These are phyloP conservation scores for Nephila pilipes DNA, from an alignment of 1,140 invertebrate genomes.

Conservation along the genomic window DNA sequence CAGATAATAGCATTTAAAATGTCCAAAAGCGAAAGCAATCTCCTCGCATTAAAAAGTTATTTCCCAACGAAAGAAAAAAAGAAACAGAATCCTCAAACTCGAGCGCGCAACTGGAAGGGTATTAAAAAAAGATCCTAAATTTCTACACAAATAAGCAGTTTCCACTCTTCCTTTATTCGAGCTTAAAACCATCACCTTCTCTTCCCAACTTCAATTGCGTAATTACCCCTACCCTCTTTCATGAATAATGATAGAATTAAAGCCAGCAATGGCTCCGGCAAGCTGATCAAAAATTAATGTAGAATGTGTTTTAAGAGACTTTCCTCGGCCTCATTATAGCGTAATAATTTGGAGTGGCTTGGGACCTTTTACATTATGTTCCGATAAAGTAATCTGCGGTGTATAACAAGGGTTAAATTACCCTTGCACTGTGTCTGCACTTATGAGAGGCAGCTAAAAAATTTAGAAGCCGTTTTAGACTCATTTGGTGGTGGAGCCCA, in stretches of 20 bases:
- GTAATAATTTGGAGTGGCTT: slow-evolving; percentile 54
- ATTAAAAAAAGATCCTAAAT: background rate
- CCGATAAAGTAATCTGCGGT: slow-evolving; percentile 29
- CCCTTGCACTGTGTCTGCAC: slow-evolving; percentile 5
- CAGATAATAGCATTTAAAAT: slow-evolving; percentile 11
- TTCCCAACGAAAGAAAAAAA: background rate
- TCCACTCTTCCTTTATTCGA: background rate
- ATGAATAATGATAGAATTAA: slow-evolving; percentile 64
- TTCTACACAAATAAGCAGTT: slow-evolving; percentile 16
- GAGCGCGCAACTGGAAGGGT: too few relatives aligned
- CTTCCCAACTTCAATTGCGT: slow-evolving; percentile 11
- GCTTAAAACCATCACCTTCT: background rate
- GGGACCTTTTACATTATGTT: slow-evolving; percentile 54
- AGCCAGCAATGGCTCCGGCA: background rate
- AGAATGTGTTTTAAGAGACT: slow-evolving; percentile 23
- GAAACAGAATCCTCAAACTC: too few relatives aligned
- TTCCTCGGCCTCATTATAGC: background rate
- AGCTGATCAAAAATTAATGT: slow-evolving; percentile 65
- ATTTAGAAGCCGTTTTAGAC: slow-evolving; percentile 11
- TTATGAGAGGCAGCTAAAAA: background rate
- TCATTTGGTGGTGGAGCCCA: background rate
- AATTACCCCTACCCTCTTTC: slow-evolving; percentile 2
- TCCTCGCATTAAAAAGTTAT: slow-evolving; percentile 1
- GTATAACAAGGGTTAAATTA: slow-evolving; percentile 50
- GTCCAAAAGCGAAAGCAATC: background rate